Evolutionary conservation across 2,888 invertebrate genomes (phyloP), one percentile per base, ranked within the genome.

Genomic region (Ditylenchus weischeri): DNA sequence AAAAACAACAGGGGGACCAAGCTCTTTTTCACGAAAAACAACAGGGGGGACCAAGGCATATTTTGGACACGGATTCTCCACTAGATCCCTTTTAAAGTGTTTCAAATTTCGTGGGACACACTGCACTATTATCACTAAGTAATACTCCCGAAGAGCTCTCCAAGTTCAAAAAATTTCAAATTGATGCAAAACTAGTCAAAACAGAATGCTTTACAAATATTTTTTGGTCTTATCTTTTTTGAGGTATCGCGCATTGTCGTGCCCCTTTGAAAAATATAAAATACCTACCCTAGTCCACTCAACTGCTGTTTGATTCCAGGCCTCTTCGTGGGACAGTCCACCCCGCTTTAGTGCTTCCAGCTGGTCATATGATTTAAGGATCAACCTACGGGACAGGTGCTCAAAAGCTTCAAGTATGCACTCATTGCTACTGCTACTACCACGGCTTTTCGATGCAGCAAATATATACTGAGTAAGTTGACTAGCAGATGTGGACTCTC

Each of bases 401-500:
- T 81, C 81, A 65, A 79, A 77, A 48, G 76, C 77, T 48, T 74
- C 73, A n/a, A 79, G 71, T 47, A 78, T 71, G 13, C 72, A 61
- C 51, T 18, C 72, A 72, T 19, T 86, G 77, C 0, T 89, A 88
- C 76, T 21, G 36, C 36, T 35, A 7, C 11, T 35, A 10, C 19
- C 36, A 19, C 15, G 36, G 21, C 29, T 59, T 59, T 43, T 35
- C 29, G 54, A 54, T 10, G 5, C 3, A 35, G 57, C 18, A 35
- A 71, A 72, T 18, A 73, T 48, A 35, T 72, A 72, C 15, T 50
- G 51, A 23, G 69, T 59, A 5, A 74, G 50, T 38, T 58, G 61
- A 23, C 61, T 65, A 18, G 59, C 35, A 19, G 35, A 11, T 19
- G 59, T 38, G 8, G 59, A 21, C 23, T 35, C 59, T 21, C 11